Percentiles rank a stretch among this genome's conserved stretches.
These are phyloP conservation scores for Ailurus styani DNA, from an alignment of 2,113 vertebrate genomes.

Conservation along the genomic window DNA sequence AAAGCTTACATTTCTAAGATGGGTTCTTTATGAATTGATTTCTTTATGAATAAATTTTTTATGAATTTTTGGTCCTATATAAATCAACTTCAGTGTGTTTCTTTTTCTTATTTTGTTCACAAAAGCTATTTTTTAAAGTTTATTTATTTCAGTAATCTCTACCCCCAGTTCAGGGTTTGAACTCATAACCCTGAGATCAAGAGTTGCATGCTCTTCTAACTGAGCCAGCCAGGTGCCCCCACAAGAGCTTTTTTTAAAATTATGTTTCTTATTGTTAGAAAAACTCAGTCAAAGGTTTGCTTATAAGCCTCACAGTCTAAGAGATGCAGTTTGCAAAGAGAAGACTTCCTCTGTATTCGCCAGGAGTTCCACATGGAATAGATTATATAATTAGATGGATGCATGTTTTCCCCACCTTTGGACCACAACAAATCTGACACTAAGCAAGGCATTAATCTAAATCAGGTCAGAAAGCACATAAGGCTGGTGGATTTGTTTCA, in stretches of 20 bases:
- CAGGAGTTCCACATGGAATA: background rate
- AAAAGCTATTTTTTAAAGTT: background rate
- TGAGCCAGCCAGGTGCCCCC: background rate
- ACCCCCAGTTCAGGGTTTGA: background rate
- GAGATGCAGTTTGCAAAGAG: background rate
- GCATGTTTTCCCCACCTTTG: background rate
- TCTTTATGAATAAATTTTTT: background rate
- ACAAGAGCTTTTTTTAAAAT: background rate
- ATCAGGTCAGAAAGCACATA: background rate
- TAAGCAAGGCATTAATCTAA: background rate
- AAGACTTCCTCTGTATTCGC: background rate
- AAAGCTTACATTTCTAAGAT: background rate
- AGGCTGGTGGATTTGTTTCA: background rate
- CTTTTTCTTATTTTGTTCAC: background rate
- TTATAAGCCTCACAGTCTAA: background rate
- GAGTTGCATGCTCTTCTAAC: background rate
- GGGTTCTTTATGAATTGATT: background rate
- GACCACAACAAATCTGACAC: background rate
- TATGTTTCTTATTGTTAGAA: background rate
- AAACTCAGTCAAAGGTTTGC: background rate
- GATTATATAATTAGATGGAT: background rate
- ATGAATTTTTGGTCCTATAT: background rate
- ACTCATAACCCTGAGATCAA: background rate
- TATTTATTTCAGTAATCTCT: background rate
- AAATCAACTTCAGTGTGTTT: background rate